Evolutionary conservation across 2,888 invertebrate genomes (phyloP).

Genomic region (Labia minor): DNA sequence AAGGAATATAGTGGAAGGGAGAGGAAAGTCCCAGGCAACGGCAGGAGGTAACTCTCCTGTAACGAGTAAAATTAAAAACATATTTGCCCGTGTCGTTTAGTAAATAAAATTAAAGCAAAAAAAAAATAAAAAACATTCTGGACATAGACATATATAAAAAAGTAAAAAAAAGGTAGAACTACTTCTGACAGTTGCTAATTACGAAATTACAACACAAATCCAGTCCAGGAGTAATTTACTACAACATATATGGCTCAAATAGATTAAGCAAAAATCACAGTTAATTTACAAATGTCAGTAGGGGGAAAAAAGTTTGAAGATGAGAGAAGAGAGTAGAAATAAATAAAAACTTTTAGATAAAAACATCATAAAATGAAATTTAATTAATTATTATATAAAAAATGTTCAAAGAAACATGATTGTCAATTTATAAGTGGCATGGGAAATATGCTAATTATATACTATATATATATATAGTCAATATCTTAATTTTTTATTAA

Average conservation of each 20-base stretch:
- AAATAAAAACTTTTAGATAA: too few species aligned
- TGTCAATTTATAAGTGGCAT: too few species aligned
- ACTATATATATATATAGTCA: too few species aligned
- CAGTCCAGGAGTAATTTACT: too few species aligned
- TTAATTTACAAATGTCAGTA: background rate
- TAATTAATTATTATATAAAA: too few species aligned
- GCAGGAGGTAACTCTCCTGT: background rate
- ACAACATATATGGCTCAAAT: background rate
- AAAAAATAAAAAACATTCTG: background rate
- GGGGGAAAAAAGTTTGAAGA: too few species aligned
- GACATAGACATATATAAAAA: too few species aligned
- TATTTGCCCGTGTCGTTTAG: background rate
- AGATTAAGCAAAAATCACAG: background rate
- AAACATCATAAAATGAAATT: too few species aligned
- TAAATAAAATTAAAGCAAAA: background rate
- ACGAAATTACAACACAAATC: background rate
- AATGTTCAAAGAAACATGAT: too few species aligned
- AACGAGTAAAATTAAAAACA: background rate
- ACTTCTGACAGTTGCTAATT: conserved; percentile 3
- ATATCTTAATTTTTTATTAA: too few species aligned
- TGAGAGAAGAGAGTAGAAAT: too few species aligned
- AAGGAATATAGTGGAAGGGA: background rate
- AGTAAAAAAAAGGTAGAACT: background rate
- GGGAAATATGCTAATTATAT: too few species aligned
- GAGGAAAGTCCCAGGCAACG: background rate